Evolutionary conservation across 2,888 invertebrate species (phyloP), one percentile per base, ranked within the genome.

Genomic region (Drosophila putrida): DNA sequence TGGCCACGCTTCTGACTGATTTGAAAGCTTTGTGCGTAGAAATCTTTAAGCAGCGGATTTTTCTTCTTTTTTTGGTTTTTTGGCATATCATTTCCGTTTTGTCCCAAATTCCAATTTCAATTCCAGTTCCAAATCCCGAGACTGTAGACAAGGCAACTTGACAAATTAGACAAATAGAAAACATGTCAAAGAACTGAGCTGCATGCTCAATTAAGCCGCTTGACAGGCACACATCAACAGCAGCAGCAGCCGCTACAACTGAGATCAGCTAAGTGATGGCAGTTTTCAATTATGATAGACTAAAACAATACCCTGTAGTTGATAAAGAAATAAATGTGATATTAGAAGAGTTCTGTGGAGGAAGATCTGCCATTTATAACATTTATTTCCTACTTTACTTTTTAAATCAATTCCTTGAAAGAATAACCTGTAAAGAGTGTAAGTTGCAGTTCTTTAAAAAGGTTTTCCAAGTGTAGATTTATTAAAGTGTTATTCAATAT

Each of bases 91-190:
- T 89, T 89, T 86, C 86, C 89, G 84, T 74, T 35, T 89, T 64
- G 59, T 44, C 39, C 60, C 36, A 44, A 36, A 33, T 13, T 10
- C 2, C 15, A 51, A 43, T n/a, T 36, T 25, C 9, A 44, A 13
- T 15, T 33, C 25, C 41, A 31, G 35, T 27, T 33, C 55, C 55
- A 44, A 43, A 43, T 36, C 36, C 53, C 61, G 41, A 38, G 49
- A 43, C 58, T 41, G 57, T 54, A 60, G 63, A 57, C 74, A 85
- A 75, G 71, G 62, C 80, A 55, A 74, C 67, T 70, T 83, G 80
- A 88, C 86, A 88, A 86, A 82, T 86, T 88, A 71, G 84, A 80
- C 76, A 81, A 86, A 88, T 87, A 86, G 84, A 78, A 89, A 88
- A 86, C 81, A 89, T 83, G 87, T 86, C 86, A 75, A 76, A 78